These are phyloP conservation scores for Phenganax stokvisi DNA, from an alignment of 92 coral and sea anemone genomes.

Conservation along the genomic window DNA sequence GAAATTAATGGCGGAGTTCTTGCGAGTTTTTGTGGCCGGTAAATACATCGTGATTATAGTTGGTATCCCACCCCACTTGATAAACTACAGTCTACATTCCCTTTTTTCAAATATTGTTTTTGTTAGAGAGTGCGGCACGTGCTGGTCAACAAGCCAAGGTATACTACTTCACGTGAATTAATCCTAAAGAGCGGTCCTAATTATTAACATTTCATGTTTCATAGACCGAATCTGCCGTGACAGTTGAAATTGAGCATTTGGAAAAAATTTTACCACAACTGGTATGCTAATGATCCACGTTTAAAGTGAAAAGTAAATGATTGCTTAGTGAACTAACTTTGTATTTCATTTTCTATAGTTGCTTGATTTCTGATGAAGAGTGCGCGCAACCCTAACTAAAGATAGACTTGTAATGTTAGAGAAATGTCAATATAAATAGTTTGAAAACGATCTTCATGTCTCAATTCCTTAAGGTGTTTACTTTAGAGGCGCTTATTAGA, in stretches of 20 bases:
- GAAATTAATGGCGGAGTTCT: slow-evolving; percentile 76
- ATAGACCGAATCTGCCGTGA: slow-evolving; percentile 53
- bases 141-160: slow-evolving; percentile 79
- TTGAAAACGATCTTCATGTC: too few relatives aligned
- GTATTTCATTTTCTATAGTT: background rate
- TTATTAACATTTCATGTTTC: background rate
- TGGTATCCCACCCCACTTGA: too few relatives aligned
- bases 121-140: slow-evolving; percentile 66
- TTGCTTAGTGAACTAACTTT: background rate
- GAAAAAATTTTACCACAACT: slow-evolving; percentile 58
- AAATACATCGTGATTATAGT: background rate
- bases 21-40: slow-evolving; percentile 83
- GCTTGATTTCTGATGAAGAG: background rate
- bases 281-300: slow-evolving; percentile 28
- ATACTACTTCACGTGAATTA: background rate
- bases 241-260: slow-evolving; percentile 55
- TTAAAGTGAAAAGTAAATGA: background rate
- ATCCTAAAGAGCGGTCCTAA: background rate
- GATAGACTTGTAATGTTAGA: too few relatives aligned
- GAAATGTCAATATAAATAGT: too few relatives aligned
- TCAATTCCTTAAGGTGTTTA: too few relatives aligned
- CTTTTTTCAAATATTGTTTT: background rate
- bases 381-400: too few relatives aligned
- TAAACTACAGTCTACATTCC: too few relatives aligned
- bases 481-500: too few relatives aligned